Conservation (phyloP, 2,888 invertebrate species). For the Prostheceraeus crozeri region DNA sequence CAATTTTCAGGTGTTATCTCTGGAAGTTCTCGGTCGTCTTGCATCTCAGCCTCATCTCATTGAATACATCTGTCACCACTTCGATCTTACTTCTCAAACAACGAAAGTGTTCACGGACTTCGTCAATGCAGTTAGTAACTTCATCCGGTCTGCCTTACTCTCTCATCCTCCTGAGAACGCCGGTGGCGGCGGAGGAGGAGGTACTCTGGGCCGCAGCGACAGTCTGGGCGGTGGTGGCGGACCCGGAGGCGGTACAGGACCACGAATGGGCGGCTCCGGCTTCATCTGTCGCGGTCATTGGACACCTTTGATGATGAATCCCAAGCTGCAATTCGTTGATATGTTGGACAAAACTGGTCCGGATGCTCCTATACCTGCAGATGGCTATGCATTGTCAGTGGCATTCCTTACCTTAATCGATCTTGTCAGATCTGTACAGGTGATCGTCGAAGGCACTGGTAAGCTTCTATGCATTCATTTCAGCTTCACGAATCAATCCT, state of each 20-base stretch:
- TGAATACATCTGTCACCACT: no score
- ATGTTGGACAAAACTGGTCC: slow-evolving; percentile 91
- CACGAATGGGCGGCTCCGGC: no score
- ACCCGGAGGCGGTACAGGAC: neutral
- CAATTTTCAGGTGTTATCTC: no score
- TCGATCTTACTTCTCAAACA: no score
- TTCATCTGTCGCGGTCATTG: no score
- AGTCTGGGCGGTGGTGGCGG: neutral
- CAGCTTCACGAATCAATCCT: no score
- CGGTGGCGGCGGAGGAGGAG: neutral
- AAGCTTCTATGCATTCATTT: no score
- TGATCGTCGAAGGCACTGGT: slow-evolving; percentile 60
- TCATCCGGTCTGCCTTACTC: slow-evolving; percentile 73
- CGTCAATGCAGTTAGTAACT: slow-evolving; percentile 69
- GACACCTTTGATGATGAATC: no score
- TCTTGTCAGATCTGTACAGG: slow-evolving; percentile 66
- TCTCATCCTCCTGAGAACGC: slow-evolving; percentile 29
- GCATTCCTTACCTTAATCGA: slow-evolving; percentile 87
- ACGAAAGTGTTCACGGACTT: slow-evolving; percentile 73
- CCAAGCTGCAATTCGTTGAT: no score
- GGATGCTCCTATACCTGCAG: slow-evolving; percentile 81
- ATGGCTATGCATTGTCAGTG: slow-evolving; percentile 91
- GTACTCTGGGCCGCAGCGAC: neutral
- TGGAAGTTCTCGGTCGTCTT: no score
- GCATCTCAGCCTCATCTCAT: no score